Conservation (phyloP, 2,113 vertebrate species). For the Sitta europaea region DNA sequence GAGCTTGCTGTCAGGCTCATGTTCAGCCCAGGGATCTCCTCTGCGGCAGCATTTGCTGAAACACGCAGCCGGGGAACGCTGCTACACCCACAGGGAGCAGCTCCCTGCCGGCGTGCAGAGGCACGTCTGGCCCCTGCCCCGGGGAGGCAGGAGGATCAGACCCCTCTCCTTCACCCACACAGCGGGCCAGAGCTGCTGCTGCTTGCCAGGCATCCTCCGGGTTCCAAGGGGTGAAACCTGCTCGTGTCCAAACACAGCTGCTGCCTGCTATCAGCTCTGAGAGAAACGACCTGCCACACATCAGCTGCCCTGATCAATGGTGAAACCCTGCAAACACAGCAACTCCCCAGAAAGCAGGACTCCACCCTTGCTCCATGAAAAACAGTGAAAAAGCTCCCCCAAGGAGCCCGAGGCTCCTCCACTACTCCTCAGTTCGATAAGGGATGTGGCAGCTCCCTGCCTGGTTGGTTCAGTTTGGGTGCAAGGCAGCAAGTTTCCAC, state of each 20-base stretch:
- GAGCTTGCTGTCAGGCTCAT: not conserved
- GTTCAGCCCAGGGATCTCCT: not conserved
- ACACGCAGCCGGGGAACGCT: rapidly evolving
- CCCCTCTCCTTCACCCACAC: not conserved
- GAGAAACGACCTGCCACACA: not conserved
- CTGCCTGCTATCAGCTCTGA: not conserved
- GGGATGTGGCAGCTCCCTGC: not conserved
- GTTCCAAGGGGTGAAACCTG: not conserved
- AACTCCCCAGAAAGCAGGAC: not conserved
- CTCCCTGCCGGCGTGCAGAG: not conserved
- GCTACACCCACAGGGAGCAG: not conserved
- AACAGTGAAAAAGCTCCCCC: not conserved
- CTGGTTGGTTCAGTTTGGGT: not conserved
- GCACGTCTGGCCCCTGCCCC: not conserved
- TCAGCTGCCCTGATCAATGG: not conserved
- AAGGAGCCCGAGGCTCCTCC: not conserved
- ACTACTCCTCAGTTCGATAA: not conserved
- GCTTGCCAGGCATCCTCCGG: rapidly evolving
- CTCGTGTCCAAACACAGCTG: not conserved
- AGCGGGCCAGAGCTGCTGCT: not conserved
- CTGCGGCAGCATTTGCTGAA: not conserved
- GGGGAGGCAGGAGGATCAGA: not conserved
- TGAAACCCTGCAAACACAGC: not conserved
- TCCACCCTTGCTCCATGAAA: not conserved
- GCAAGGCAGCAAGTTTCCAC: not conserved